Evolutionary conservation across 2,888 invertebrate genomes (phyloP).

Genomic region (Drosophila neonasuta): DNA sequence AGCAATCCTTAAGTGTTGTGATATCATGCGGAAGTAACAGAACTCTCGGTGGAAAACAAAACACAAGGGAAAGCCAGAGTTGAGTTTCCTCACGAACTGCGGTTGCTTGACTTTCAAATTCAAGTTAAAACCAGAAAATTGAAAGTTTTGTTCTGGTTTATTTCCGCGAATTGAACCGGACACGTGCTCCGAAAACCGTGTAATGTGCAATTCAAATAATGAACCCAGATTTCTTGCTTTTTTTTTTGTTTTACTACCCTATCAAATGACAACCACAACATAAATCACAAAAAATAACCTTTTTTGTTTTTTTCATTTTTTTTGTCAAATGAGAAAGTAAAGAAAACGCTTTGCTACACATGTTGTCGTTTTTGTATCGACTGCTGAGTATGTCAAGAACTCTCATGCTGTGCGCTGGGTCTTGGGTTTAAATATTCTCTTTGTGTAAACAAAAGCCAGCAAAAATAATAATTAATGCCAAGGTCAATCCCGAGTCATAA

Average conservation of each 20-base stretch:
- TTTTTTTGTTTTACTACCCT: slow-evolving; percentile 12
- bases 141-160: slow-evolving; percentile 38
- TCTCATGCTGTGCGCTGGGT: slow-evolving; percentile 29
- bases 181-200: slow-evolving; percentile 37
- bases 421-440: slow-evolving; percentile 30
- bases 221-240: slow-evolving; percentile 11
- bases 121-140: slow-evolving; percentile 29
- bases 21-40: slow-evolving; percentile 33
- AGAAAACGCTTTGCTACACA: slow-evolving; percentile 5
- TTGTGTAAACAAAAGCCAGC: slow-evolving; percentile 46
- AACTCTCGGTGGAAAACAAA: slow-evolving; percentile 16
- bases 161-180: slow-evolving; percentile 32
- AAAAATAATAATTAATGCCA: slow-evolving; percentile 64
- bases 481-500: slow-evolving; percentile 54
- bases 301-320: slow-evolving; percentile 1
- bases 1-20: neutral
- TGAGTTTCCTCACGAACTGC: slow-evolving; percentile 43
- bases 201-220: slow-evolving; percentile 24
- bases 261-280: slow-evolving; percentile 25
- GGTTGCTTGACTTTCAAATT: slow-evolving; percentile 17
- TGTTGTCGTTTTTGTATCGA: slow-evolving; percentile 21
- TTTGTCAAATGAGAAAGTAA: slow-evolving; percentile 10
- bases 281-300: slow-evolving; percentile 30
- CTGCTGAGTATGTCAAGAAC: slow-evolving; percentile 67
- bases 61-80: slow-evolving; percentile 17